Conservation (phyloP, 2,113 vertebrate genomes). For the Gopherus evgoodei region DNA sequence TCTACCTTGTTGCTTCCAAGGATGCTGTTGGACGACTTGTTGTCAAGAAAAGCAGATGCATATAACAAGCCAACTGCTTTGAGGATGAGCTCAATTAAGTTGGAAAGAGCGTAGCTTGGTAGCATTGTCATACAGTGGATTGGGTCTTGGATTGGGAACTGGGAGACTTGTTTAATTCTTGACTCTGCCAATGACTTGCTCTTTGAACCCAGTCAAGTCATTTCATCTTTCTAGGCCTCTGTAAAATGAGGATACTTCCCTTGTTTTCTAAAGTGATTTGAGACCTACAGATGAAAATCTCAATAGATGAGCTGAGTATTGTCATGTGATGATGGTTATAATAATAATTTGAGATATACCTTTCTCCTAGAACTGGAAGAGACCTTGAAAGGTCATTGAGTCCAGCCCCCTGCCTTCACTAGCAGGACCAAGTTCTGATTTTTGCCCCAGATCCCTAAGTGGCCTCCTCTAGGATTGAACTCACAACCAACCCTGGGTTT, state of each 20-base stretch:
- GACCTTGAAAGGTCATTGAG: no score
- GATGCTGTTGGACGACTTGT: not conserved
- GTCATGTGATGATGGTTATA: not conserved
- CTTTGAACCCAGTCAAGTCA: not conserved
- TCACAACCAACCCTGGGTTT: no score
- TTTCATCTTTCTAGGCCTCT: not conserved
- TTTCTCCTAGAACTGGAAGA: no score
- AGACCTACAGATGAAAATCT: accelerated
- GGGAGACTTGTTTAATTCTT: not conserved
- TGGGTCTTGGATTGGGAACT: not conserved
- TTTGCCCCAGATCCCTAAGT: no score
- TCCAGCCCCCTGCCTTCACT: no score
- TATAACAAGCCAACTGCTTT: not conserved
- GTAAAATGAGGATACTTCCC: not conserved
- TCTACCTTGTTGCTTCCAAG: not conserved
- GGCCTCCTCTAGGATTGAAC: no score
- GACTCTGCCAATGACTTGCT: not conserved
- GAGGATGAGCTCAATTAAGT: not conserved
- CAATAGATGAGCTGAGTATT: accelerated
- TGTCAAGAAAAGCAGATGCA: not conserved
- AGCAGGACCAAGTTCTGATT: no score
- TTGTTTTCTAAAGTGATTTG: not conserved
- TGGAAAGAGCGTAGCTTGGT: not conserved
- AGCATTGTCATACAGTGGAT: not conserved
- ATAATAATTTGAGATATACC: no score